These are phyloP conservation scores for Morone saxatilis DNA, from an alignment of 2,113 vertebrate species.

Conservation along the genomic window DNA sequence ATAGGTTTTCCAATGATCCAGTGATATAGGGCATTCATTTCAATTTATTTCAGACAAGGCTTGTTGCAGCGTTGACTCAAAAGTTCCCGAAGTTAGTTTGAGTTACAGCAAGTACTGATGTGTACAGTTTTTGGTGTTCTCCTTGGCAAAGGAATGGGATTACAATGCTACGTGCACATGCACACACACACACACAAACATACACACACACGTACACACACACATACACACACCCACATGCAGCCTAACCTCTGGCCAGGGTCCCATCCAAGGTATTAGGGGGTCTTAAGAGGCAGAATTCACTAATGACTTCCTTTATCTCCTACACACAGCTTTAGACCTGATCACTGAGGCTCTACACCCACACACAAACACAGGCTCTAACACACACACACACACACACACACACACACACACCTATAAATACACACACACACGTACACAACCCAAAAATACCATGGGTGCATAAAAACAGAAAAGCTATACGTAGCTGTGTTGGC, in stretches of 20 bases:
- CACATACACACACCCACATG: neutral
- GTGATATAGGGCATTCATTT: slow-evolving; percentile 66
- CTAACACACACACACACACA: slow-evolving; percentile 7
- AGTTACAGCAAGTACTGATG: slow-evolving; percentile 45
- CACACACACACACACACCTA: slow-evolving; percentile 10
- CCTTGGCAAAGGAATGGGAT: slow-evolving; percentile 40
- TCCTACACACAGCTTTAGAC: slow-evolving; percentile 78
- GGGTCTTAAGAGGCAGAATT: slow-evolving; percentile 80
- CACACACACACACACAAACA: slow-evolving; percentile 14
- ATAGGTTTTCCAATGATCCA: slow-evolving; percentile 59
- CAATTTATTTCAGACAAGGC: slow-evolving; percentile 56
- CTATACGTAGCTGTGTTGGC: slow-evolving; percentile 9
- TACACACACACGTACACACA: slow-evolving; percentile 11
- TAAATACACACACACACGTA: slow-evolving; percentile 6
- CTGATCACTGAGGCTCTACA: slow-evolving; percentile 71
- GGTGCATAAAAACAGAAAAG: slow-evolving; percentile 37
- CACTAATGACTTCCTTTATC: slow-evolving; percentile 82
- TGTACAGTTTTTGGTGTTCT: slow-evolving; percentile 54
- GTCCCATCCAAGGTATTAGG: slow-evolving; percentile 78
- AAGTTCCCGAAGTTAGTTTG: slow-evolving; percentile 64
- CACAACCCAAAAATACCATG: slow-evolving; percentile 28
- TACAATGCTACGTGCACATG: slow-evolving; percentile 29
- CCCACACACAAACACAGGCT: slow-evolving; percentile 4
- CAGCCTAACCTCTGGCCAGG: slow-evolving; percentile 73
- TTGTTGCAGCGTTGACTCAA: slow-evolving; percentile 55